These are phyloP conservation scores for Stenurella melanura DNA, from an alignment of 2,888 invertebrate species.

Conservation along the genomic window DNA sequence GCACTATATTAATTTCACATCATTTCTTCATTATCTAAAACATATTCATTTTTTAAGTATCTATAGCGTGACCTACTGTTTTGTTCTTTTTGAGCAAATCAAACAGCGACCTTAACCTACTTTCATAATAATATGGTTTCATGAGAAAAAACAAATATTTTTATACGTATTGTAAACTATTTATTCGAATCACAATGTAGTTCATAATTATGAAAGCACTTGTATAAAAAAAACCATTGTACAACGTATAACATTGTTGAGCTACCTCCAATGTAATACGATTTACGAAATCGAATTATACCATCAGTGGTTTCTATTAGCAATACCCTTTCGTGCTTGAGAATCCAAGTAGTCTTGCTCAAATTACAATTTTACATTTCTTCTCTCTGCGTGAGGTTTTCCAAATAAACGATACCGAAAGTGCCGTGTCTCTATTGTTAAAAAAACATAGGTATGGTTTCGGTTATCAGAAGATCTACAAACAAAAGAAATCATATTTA, in stretches of 20 bases:
- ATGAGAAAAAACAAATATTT: not conserved
- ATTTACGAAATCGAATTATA: constrained; percentile 4
- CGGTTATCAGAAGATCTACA: not conserved
- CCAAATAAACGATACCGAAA: not conserved
- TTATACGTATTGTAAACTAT: not conserved
- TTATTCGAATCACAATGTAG: not conserved
- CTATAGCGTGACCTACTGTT: not conserved
- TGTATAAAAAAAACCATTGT: not conserved
- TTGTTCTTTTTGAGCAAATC: not conserved
- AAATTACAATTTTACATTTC: not conserved
- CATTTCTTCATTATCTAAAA: not conserved
- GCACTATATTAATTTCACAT: too few relatives aligned
- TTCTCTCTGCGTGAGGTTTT: constrained; percentile 7
- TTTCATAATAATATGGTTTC: not conserved
- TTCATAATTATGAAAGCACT: not conserved
- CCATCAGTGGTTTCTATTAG: not conserved
- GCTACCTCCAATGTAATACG: not conserved
- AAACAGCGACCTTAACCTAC: constrained; percentile 2
- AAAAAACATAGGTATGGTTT: not conserved
- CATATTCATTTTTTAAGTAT: not conserved
- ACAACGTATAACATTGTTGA: not conserved
- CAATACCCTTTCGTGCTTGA: not conserved
- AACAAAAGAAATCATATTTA: too few relatives aligned
- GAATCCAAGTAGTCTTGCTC: not conserved
- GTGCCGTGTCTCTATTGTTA: not conserved